phyloP scores from a whole-genome alignment of 2,113 vertebrate genomes.

The Ploceus nigricollis region DNA sequence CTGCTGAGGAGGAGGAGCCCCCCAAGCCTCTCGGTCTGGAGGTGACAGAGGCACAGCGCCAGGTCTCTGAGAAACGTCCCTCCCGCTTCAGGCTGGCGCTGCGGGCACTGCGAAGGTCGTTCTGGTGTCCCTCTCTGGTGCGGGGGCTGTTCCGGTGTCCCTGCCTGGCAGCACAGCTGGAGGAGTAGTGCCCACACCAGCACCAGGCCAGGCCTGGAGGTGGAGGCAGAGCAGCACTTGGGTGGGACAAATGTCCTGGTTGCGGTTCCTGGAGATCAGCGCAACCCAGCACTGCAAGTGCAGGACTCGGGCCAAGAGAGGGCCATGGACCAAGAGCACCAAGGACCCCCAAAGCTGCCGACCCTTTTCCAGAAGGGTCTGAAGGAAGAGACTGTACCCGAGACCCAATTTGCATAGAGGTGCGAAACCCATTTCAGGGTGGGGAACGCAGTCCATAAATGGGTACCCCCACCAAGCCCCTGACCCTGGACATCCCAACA shows the following conservation, averaged over 20 bases:
- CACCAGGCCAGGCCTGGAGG: background rate
- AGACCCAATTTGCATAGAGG: background rate
- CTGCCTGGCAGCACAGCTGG: background rate
- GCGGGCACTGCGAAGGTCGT: no score
- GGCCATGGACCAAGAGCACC: background rate
- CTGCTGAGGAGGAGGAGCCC: background rate
- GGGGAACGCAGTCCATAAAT: background rate
- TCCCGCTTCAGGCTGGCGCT: background rate
- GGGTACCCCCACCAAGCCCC: background rate
- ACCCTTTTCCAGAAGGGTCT: background rate
- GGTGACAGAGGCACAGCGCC: background rate
- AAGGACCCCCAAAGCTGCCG: background rate
- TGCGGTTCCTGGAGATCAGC: background rate
- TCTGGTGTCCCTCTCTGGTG: no score
- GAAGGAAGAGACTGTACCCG: background rate
- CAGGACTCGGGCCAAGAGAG: background rate
- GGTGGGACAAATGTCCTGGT: background rate
- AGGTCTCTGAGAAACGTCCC: background rate
- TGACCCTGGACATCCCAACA: background rate
- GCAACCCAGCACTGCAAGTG: background rate
- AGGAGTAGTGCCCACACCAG: background rate
- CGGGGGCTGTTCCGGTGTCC: background rate
- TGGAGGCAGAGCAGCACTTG: background rate
- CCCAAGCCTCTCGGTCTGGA: accelerated
- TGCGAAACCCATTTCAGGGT: background rate